phyloP scores from a whole-genome alignment of 2,888 invertebrate genomes.

The Drosophila kokeensis region DNA sequence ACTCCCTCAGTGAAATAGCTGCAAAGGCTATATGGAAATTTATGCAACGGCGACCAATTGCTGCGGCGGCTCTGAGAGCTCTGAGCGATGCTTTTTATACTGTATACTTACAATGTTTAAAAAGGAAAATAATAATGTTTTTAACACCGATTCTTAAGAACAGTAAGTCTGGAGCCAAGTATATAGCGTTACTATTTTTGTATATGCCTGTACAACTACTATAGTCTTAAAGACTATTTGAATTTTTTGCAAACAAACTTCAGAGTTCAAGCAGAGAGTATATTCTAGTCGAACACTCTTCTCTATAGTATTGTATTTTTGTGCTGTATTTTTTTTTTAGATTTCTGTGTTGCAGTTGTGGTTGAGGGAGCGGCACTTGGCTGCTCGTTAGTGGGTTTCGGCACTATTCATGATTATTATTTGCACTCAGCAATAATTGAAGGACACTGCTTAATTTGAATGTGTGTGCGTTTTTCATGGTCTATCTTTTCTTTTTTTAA shows the following conservation, averaged over 20 bases:
- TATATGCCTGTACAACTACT: background rate
- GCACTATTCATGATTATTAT: conserved; percentile 80
- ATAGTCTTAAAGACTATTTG: background rate
- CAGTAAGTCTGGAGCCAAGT: background rate
- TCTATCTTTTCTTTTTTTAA: conserved; percentile 1
- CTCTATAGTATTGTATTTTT: background rate
- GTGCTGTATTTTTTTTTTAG: conserved; percentile 12
- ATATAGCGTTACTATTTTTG: background rate
- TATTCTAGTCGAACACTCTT: background rate
- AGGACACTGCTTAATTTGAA: conserved; percentile 70
- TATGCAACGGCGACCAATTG: conserved; percentile 59
- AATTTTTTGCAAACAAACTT: background rate
- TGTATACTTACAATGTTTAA: background rate
- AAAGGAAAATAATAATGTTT: background rate
- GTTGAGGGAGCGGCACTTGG: conserved; percentile 42
- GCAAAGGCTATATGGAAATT: conserved; percentile 67
- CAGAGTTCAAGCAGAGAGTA: background rate
- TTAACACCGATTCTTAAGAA: background rate
- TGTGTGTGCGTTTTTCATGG: conserved; percentile 50
- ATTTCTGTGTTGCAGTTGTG: conserved; percentile 28
- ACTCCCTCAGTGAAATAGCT: conserved; percentile 27
- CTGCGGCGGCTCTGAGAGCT: conserved; percentile 61
- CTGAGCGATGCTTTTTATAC: conserved; percentile 44
- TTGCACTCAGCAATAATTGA: conserved; percentile 77
- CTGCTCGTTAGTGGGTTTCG: conserved; percentile 68